A percentile compares a stretch with the other conserved stretches of the same genome.
These are phyloP conservation scores for Pagrus major DNA, from an alignment of 2,113 vertebrate genomes.

Conservation along the genomic window DNA sequence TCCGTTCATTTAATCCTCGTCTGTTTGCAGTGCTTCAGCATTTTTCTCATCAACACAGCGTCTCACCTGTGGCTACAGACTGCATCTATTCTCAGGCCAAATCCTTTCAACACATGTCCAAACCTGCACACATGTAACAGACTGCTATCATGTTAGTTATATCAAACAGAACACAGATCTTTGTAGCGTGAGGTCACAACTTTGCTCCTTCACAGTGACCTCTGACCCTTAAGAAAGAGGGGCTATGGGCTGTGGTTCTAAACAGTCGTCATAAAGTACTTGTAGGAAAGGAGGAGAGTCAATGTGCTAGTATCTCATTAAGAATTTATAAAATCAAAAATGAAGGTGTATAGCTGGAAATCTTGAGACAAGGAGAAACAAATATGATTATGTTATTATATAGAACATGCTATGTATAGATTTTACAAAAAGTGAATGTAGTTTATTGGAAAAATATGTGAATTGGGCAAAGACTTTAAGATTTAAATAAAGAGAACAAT, in stretches of 20 bases:
- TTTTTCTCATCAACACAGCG: background rate
- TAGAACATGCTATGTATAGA: background rate
- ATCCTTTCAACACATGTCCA: constrained; percentile 7
- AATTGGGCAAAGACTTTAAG: background rate
- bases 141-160: background rate
- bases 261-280: background rate
- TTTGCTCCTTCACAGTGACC: background rate
- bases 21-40: background rate
- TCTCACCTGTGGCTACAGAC: constrained; percentile 24
- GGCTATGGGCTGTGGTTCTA: background rate
- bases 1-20: constrained; percentile 9
- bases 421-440: background rate
- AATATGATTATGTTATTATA: background rate
- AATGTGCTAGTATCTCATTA: background rate
- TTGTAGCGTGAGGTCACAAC: background rate
- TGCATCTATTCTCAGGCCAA: constrained; percentile 30
- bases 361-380: background rate
- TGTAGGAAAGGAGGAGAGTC: background rate
- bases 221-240: background rate
- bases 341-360: background rate
- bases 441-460: background rate
- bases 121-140: constrained; percentile 17
- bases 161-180: background rate
- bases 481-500: background rate
- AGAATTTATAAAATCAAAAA: background rate